Percentiles rank a stretch among this genome's conserved stretches.
phyloP scores from a whole-genome alignment of 2,113 vertebrate species.

The Diadophis punctatus region DNA sequence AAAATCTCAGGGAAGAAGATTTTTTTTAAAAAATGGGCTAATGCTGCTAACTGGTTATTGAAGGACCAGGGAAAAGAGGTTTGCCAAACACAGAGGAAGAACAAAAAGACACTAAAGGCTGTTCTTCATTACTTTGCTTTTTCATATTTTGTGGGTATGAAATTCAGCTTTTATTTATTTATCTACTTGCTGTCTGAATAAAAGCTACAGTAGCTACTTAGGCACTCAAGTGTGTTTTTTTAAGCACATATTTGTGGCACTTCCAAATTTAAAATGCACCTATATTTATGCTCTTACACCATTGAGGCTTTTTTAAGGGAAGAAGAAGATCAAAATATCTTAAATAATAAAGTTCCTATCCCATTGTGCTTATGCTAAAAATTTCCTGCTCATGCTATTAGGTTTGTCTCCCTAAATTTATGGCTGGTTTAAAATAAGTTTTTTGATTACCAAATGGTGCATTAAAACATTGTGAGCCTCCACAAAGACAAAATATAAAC shows the following conservation, averaged over 20 bases:
- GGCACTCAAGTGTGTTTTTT: slow-evolving; percentile 5
- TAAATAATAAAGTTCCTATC: slow-evolving; percentile 39
- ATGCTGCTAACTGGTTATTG: neutral
- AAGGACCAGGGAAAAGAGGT: neutral
- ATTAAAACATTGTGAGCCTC: neutral
- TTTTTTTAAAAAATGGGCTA: neutral
- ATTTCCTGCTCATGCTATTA: slow-evolving; percentile 25
- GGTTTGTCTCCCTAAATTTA: slow-evolving; percentile 18
- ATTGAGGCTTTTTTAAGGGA: slow-evolving; percentile 41
- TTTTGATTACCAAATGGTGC: slow-evolving; percentile 27
- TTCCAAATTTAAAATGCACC: slow-evolving; percentile 4
- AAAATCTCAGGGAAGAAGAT: neutral
- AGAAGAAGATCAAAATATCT: slow-evolving; percentile 45
- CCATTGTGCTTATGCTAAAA: slow-evolving; percentile 36
- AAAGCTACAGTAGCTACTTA: slow-evolving; percentile 40
- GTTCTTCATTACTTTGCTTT: neutral
- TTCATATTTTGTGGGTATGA: neutral
- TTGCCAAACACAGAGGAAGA: neutral
- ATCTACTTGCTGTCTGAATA: slow-evolving; percentile 21
- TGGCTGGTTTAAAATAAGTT: slow-evolving; percentile 4
- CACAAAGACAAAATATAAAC: neutral
- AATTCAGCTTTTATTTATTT: neutral
- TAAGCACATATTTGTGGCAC: neutral
- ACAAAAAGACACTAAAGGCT: neutral
- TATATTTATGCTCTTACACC: slow-evolving; percentile 28